Conservation (phyloP, 2,113 vertebrate genomes). For the Cavia porcellus region DNA sequence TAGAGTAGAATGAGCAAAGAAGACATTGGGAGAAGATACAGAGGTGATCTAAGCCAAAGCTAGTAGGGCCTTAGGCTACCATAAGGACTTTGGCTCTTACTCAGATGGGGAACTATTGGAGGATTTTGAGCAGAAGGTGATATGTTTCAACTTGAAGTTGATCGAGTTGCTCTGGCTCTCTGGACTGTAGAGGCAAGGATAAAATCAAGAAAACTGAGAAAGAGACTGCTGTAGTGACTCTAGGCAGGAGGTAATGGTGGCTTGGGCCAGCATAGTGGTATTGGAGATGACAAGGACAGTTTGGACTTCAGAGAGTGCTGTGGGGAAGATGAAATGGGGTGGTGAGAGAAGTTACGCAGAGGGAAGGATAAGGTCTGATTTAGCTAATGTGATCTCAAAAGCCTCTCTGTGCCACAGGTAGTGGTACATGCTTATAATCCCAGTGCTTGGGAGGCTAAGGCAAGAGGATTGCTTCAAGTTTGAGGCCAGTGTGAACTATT, state of each 20-base stretch:
- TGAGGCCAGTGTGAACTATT: neutral
- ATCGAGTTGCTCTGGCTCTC: neutral
- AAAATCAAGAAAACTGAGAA: neutral
- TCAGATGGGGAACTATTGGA: neutral
- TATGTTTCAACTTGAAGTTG: neutral
- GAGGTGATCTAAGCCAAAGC: neutral
- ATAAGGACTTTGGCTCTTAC: constrained; percentile 2
- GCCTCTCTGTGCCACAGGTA: neutral
- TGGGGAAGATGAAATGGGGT: neutral
- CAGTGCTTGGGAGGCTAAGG: neutral
- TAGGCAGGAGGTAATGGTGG: neutral
- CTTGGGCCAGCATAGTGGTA: neutral
- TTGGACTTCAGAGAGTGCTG: neutral
- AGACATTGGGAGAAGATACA: neutral
- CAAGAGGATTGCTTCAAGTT: neutral
- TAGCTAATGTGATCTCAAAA: neutral
- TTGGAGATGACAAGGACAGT: neutral
- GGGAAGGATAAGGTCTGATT: neutral
- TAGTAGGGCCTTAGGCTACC: neutral
- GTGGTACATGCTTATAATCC: neutral
- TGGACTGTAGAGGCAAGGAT: neutral
- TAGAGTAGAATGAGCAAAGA: neutral
- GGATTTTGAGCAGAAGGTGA: constrained; percentile 27
- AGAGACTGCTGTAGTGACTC: neutral
- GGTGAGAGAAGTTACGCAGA: neutral